A percentile compares a stretch with the other conserved stretches of the same genome.
These are phyloP conservation scores for Coregonus clupeaformis DNA, from an alignment of 2,113 vertebrate species.

Conservation along the genomic window DNA sequence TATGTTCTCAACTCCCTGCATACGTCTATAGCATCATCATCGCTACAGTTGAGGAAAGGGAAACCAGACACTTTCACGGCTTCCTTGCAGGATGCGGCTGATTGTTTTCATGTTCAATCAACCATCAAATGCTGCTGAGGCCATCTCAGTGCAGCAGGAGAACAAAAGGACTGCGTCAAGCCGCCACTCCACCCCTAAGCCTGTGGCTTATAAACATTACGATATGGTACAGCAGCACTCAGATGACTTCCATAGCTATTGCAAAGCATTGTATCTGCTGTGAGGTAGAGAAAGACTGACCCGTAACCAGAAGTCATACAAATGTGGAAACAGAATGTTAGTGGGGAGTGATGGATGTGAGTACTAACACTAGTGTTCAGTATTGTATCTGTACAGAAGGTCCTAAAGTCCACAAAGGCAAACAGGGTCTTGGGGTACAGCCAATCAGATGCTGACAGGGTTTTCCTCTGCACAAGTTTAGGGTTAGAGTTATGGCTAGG, in stretches of 20 bases:
- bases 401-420: no score
- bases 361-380: no score
- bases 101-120: slow-evolving; percentile 73
- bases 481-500: no score
- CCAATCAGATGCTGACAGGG: no score
- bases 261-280: not conserved
- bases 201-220: not conserved
- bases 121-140: slow-evolving; percentile 70
- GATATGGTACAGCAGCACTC: no score
- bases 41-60: slow-evolving; percentile 37
- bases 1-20: slow-evolving; percentile 40
- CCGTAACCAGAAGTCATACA: slow-evolving; percentile 46
- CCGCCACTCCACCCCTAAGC: slow-evolving; percentile 46
- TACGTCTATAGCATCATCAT: slow-evolving; percentile 26
- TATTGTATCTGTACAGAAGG: no score
- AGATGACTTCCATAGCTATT: not conserved
- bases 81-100: slow-evolving; percentile 56
- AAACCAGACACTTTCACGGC: slow-evolving; percentile 59
- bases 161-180: slow-evolving; percentile 62
- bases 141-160: slow-evolving; percentile 52
- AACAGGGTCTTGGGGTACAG: no score
- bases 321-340: slow-evolving; percentile 34
- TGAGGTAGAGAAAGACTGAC: slow-evolving; percentile 1
- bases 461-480: no score
- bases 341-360: slow-evolving; percentile 14